Base-by-base conservation (phyloP, 2,113 vertebrate genomes). In the Anhinga rufa region DNA sequence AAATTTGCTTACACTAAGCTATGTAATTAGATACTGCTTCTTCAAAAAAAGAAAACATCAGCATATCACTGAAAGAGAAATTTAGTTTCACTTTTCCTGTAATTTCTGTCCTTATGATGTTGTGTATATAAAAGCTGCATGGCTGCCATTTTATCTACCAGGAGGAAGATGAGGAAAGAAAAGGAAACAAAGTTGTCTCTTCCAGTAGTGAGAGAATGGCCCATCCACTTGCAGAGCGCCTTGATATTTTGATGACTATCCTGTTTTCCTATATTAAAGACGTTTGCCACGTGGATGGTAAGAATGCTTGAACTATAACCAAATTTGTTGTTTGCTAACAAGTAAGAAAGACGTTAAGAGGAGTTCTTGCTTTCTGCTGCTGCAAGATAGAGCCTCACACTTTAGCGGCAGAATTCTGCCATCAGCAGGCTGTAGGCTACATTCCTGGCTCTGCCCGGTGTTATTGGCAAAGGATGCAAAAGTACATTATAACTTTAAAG, bases 251-350 rank as follows among this genome's bases (percentile, higher is more conserved):
- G 64, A 98, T 99, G 97, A 97, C 92, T 4, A 96, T 99, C 61
- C 86, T 99, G 19, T 97, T 99, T 94, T 97, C 98, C 14, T 99
- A 99, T 64, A 97, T 99, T 85, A 99, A 98, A 85, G 99, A 99
- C 31, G 18, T 98, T 92, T 99, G 99, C 96, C 96, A 98, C 0
- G 83, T 97, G 17, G 97, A 98, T 28, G 99, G 99, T 99, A 97
- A 98, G 72, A 40, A 38, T 60, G 24, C 31, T n/a, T 72, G n/a
- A 38, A 29, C 9, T 44, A 2, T 29, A 60, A 75, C 6, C 29
- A 42, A 2, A 40, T 42, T 14, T 32, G 12, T 86, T 79, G 18
- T 81, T 92, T 86, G 44, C 10, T 65, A 32, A 11, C 31, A 68
- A 55, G 18, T 34, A n/a, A 55, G 40, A 78, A 79, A 82, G 32